phyloP scores from a whole-genome alignment of 2,888 invertebrate genomes.

The Metellina segmentata region DNA sequence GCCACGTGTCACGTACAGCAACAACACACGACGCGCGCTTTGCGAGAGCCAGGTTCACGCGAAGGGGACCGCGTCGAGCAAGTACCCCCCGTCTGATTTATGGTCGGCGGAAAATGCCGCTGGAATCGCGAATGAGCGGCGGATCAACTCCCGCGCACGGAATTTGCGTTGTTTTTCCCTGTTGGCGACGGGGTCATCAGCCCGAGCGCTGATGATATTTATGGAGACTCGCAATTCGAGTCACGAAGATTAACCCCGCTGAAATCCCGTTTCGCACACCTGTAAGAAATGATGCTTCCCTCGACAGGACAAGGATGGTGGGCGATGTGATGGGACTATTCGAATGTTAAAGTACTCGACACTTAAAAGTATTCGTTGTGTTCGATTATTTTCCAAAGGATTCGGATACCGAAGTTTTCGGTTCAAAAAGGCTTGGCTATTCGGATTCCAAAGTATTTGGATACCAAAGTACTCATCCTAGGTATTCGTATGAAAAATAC shows the following conservation, averaged over 20 bases:
- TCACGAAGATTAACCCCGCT: conserved; percentile 40
- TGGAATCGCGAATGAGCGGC: conserved; percentile 4
- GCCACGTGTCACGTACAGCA: neutral
- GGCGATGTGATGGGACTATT: no score
- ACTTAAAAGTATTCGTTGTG: no score
- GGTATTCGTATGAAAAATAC: no score
- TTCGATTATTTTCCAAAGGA: no score
- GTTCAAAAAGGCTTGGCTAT: neutral
- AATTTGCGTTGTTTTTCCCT: neutral
- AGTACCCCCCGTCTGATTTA: neutral
- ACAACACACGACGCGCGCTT: neutral
- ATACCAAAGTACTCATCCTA: neutral
- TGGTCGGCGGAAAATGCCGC: neutral
- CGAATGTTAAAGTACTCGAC: no score
- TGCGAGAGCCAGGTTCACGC: neutral
- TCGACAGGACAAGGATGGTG: no score
- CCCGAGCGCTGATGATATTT: conserved; percentile 4
- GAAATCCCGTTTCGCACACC: conserved; percentile 28
- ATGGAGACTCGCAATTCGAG: neutral
- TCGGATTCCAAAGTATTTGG: neutral
- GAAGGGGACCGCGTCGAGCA: neutral
- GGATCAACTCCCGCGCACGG: neutral
- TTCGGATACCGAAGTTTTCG: no score
- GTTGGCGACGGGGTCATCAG: conserved; percentile 23
- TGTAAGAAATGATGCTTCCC: neutral